phyloP scores from a whole-genome alignment of 2,888 invertebrate genomes.

The Mythimna loreyi region DNA sequence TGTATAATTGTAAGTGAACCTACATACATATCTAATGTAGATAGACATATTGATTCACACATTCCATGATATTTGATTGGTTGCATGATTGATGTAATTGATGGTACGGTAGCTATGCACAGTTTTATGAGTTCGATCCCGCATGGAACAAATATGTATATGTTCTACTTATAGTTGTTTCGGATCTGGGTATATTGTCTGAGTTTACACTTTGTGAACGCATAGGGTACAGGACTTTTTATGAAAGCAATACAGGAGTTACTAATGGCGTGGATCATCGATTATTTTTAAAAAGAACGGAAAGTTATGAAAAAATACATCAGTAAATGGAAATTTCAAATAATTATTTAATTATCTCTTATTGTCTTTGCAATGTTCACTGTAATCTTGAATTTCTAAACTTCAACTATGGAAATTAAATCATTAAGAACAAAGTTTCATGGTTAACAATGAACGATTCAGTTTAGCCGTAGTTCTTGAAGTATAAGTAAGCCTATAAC shows the following conservation, averaged over 20 bases:
- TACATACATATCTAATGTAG: conserved; percentile 24
- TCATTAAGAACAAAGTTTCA: conserved; percentile 11
- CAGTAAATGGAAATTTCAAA: background rate
- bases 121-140: too few species aligned
- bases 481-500: too few species aligned
- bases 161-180: background rate
- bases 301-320: too few species aligned
- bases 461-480: background rate
- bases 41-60: background rate
- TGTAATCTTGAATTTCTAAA: conserved; percentile 7
- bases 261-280: too few species aligned
- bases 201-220: too few species aligned
- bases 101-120: too few species aligned
- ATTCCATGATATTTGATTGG: background rate
- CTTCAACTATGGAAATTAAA: conserved; percentile 9
- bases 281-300: too few species aligned
- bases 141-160: background rate
- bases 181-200: too few species aligned
- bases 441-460: background rate
- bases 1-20: conserved; percentile 29
- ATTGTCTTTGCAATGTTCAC: background rate
- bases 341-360: background rate
- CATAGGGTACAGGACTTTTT: too few species aligned
- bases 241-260: too few species aligned
- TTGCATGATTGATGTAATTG: background rate